Evolutionary conservation across 2,113 vertebrate species (phyloP), one percentile per base, ranked within the genome.

Genomic region (Crotalus helleri): DNA sequence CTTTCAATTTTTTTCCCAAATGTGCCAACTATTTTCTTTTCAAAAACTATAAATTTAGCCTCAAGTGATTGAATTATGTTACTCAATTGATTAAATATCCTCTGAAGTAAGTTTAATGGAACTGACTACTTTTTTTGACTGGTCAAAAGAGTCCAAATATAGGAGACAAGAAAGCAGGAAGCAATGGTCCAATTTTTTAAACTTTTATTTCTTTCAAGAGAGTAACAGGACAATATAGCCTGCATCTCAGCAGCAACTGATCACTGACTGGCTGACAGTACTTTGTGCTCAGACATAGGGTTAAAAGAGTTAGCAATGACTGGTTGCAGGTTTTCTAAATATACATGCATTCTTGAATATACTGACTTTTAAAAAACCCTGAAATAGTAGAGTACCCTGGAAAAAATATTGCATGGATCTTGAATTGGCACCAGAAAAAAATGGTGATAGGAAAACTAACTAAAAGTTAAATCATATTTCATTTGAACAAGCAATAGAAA

Each of bases 401-500:
- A 39, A 81, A 74, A 81, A 81, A 81, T 81, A 81, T 81, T 81
- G n/a, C 69, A 39, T 81, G 6, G 17, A 17, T 39, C n/a, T 81
- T 81, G 69, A 81, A 81, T 81, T 69, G 64, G 29, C 11, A 69
- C 12, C 69, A 21, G 69, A 81, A 81, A 33, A 6, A 81, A 81
- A 17, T 39, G 69, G 17, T 81, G 33, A 8, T 39, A 81, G 33
- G 33, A 39, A 81, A 81, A 39, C 69, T 21, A 92, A n/a, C 33
- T 64, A 21, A 21, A 86, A 33, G 13, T 44, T 53, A 90, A 86
- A 44, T 87, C 89, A 53, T 24, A 53, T 64, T 51, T n/a, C 29
- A 54, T 90, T 93, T 90, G 92, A 93, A 53, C 29, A 51, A 59
- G 39, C 64, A 92, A 85, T 90, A 46, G 74, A 86, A 93, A 93